These are phyloP conservation scores for Pseudois nayaur DNA, from an alignment of 2,113 vertebrate species.

Conservation along the genomic window DNA sequence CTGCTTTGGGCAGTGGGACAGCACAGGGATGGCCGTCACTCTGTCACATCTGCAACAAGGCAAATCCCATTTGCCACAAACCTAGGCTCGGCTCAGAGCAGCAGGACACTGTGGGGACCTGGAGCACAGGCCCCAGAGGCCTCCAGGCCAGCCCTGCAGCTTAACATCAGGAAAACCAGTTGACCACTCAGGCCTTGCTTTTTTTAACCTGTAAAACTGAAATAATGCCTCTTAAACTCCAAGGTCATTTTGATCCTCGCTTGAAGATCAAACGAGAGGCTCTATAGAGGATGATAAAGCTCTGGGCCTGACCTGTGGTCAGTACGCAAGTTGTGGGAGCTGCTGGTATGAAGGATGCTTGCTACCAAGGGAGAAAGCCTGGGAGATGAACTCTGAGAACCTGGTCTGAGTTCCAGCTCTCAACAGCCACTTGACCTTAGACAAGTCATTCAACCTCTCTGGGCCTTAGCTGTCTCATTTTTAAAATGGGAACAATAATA, in stretches of 20 bases:
- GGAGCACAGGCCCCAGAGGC: background rate
- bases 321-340: fast-evolving
- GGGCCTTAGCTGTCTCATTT: background rate
- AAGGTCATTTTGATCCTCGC: fast-evolving
- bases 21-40: background rate
- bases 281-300: fast-evolving
- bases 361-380: fast-evolving
- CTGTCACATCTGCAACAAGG: no score
- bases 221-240: background rate
- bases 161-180: fast-evolving
- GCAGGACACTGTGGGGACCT: background rate
- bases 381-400: background rate
- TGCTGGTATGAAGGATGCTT: no score
- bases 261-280: background rate
- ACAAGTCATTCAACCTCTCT: background rate
- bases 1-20: fast-evolving
- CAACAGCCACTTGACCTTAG: background rate
- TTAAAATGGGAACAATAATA: background rate
- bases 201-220: background rate
- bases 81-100: background rate
- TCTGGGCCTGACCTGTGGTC: fast-evolving
- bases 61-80: background rate
- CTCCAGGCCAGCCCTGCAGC: fast-evolving
- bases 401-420: background rate
- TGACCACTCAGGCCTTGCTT: no score